Percentiles rank a stretch among this genome's conserved stretches.
Evolutionary conservation across 2,113 vertebrate species (phyloP).

Genomic region (Clarias magur): DNA sequence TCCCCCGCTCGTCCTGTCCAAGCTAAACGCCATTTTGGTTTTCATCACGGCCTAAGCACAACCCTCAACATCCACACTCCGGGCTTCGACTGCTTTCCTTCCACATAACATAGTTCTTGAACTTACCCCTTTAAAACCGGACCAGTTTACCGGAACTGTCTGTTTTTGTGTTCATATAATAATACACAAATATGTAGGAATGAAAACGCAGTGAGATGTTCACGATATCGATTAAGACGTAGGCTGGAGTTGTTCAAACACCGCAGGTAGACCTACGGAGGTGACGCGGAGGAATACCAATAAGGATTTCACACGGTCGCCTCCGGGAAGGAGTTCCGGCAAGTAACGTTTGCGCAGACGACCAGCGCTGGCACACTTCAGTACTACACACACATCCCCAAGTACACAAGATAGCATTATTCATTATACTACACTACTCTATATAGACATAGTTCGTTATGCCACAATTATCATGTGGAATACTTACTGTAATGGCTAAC

Average conservation of each 20-base stretch:
- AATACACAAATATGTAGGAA: background rate
- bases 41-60: constrained; percentile 73
- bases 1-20: constrained; percentile 70
- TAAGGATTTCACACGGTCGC: constrained; percentile 38
- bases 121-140: background rate
- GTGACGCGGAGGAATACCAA: constrained; percentile 51
- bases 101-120: constrained; percentile 45
- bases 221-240: background rate
- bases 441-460: background rate
- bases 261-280: constrained; percentile 41
- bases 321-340: constrained; percentile 47
- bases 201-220: background rate
- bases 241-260: constrained; percentile 5
- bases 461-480: background rate
- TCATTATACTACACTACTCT: background rate
- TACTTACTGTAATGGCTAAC: background rate
- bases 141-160: background rate
- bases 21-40: constrained; percentile 77
- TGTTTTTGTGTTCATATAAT: background rate
- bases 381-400: background rate
- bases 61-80: constrained; percentile 46
- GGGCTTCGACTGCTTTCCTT: constrained; percentile 37
- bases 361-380: background rate
- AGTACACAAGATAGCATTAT: background rate
- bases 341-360: constrained; percentile 43